Evolutionary conservation across 2,797 vertebrate species (phyloP).

Genomic region (Eulemur rubriventer): DNA sequence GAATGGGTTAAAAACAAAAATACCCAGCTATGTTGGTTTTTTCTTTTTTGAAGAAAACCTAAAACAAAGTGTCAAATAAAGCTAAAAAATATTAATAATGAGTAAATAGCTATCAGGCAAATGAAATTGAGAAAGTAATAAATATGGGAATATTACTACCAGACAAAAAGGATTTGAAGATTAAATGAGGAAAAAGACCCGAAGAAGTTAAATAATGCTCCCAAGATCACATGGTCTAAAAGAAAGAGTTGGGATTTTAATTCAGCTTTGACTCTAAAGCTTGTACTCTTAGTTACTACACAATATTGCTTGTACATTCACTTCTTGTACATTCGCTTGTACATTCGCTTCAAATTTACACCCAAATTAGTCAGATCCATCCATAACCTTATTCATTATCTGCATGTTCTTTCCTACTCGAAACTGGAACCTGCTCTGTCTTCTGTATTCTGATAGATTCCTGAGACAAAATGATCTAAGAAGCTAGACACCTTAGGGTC

Average conservation of each 20-base stretch:
- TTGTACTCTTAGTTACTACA: neutral
- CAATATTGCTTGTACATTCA: neutral
- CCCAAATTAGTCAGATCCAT: neutral
- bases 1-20: neutral
- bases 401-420: neutral
- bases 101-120: neutral
- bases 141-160: neutral
- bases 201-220: neutral
- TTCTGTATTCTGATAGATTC: neutral
- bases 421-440: neutral
- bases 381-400: neutral
- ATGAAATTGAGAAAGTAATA: neutral
- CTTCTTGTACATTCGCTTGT: too few species aligned
- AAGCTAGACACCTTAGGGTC: neutral
- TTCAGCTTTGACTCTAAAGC: neutral
- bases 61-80: neutral
- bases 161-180: neutral
- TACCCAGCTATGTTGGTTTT: neutral
- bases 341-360: neutral
- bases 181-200: neutral
- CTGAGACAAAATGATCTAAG: neutral
- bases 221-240: neutral
- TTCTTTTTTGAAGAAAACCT: neutral
- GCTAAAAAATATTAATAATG: neutral
- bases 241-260: neutral